Evolutionary conservation across 2,113 vertebrate species (phyloP).

Genomic region (Solenodon paradoxus): DNA sequence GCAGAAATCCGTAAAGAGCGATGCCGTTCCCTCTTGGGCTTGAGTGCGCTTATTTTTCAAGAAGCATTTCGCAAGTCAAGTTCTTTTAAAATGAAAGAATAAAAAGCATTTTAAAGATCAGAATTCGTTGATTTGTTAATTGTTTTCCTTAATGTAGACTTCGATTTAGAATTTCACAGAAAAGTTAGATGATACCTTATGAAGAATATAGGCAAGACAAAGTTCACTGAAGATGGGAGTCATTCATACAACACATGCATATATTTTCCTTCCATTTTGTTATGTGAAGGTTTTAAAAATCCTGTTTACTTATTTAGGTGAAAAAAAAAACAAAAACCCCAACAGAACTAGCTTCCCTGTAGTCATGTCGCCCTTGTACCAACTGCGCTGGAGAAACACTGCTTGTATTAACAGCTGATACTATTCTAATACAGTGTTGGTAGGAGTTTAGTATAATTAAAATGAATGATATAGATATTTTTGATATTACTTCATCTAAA

Average conservation of each 20-base stretch:
- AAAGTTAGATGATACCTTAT: background rate
- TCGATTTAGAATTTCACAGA: background rate
- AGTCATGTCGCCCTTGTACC: slow-evolving; percentile 1
- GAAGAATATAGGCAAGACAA: background rate
- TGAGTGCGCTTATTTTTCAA: background rate
- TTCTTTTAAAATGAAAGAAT: slow-evolving; percentile 40
- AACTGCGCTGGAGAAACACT: background rate
- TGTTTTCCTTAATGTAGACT: background rate
- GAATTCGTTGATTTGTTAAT: background rate
- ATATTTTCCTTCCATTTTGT: background rate
- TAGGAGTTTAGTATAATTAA: background rate
- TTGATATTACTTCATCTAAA: slow-evolving; percentile 22
- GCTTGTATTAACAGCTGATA: background rate
- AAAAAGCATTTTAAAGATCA: slow-evolving; percentile 10
- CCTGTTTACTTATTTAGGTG: background rate
- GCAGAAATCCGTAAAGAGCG: background rate
- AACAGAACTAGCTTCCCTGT: background rate
- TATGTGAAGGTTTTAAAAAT: background rate
- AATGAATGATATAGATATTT: background rate
- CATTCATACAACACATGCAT: background rate
- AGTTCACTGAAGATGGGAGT: background rate
- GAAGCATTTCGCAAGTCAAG: background rate
- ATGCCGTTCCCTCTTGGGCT: background rate
- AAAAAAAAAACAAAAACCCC: slow-evolving; percentile 16
- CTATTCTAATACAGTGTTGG: background rate